Percentiles rank a stretch among this genome's conserved stretches.
Conservation (phyloP, 53 echinoderm and acorn worm genomes). For the Arbacia lixula region DNA sequence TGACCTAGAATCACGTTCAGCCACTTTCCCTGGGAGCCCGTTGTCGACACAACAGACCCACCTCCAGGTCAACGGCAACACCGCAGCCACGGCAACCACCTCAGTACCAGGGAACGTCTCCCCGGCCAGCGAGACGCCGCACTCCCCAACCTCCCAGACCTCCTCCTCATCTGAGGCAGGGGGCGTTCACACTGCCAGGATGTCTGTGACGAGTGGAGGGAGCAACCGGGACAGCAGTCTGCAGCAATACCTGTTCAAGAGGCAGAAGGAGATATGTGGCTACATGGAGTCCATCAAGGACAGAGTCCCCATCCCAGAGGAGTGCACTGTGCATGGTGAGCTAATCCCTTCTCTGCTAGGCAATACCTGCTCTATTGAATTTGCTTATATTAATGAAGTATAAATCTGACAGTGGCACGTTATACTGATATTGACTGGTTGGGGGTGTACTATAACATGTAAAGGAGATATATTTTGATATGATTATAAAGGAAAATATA, state of each 20-base stretch:
- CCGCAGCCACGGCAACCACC: neutral
- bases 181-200: conserved; percentile 39
- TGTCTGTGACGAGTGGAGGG: conserved; percentile 56
- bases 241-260: conserved; percentile 88
- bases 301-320: conserved; percentile 88
- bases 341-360: too few species aligned
- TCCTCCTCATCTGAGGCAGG: conserved; percentile 25
- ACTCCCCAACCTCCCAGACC: neutral
- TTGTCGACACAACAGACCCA: neutral
- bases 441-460: too few species aligned
- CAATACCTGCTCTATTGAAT: too few species aligned
- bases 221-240: conserved; percentile 89
- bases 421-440: too few species aligned
- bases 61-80: conserved; percentile 7
- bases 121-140: neutral
- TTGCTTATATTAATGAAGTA: too few species aligned
- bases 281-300: conserved; percentile 95
- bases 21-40: neutral
- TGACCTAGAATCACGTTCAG: neutral
- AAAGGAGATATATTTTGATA: too few species aligned
- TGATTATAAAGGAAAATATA: too few species aligned
- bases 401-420: too few species aligned
- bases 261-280: conserved; percentile 89
- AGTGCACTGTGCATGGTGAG: conserved; percentile 89
- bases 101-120: neutral